phyloP scores from a whole-genome alignment of 2,888 invertebrate genomes.

The Lepetodrilus schrolli region DNA sequence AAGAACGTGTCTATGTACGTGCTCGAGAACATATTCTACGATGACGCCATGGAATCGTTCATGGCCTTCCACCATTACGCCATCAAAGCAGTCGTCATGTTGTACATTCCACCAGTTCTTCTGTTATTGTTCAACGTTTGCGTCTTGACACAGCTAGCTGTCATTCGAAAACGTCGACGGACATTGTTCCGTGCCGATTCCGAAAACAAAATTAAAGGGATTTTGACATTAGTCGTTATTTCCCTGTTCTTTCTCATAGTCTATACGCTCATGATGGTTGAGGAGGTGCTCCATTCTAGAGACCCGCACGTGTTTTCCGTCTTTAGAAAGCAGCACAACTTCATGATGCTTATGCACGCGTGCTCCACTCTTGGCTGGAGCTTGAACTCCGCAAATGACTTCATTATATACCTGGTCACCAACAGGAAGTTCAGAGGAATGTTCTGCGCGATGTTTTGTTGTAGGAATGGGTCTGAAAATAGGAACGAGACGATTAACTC shows the following conservation, averaged over 20 bases:
- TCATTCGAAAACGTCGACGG: not conserved
- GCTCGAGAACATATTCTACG: not conserved
- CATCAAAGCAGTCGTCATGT: not conserved
- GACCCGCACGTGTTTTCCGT: not conserved
- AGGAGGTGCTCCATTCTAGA: not conserved
- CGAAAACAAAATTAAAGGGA: not conserved
- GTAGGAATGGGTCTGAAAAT: not conserved
- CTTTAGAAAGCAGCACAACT: not conserved
- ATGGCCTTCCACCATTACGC: not conserved
- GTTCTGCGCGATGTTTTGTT: not conserved
- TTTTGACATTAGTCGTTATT: not conserved
- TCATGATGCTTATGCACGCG: not conserved
- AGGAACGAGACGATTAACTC: too few relatives aligned
- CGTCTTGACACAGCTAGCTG: not conserved
- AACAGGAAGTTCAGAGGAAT: not conserved
- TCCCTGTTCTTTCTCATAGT: not conserved
- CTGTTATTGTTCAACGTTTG: not conserved
- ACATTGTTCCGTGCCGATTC: not conserved
- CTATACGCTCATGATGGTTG: not conserved
- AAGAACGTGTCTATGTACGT: not conserved
- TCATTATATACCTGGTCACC: not conserved
- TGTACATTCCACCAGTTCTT: not conserved
- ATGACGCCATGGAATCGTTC: not conserved
- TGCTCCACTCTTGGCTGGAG: not conserved
- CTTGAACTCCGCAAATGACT: constrained; percentile 7